A percentile compares a stretch with the other conserved stretches of the same genome.
phyloP scores from a whole-genome alignment of 2,797 vertebrate genomes.

The Sebastes hubbsi region DNA sequence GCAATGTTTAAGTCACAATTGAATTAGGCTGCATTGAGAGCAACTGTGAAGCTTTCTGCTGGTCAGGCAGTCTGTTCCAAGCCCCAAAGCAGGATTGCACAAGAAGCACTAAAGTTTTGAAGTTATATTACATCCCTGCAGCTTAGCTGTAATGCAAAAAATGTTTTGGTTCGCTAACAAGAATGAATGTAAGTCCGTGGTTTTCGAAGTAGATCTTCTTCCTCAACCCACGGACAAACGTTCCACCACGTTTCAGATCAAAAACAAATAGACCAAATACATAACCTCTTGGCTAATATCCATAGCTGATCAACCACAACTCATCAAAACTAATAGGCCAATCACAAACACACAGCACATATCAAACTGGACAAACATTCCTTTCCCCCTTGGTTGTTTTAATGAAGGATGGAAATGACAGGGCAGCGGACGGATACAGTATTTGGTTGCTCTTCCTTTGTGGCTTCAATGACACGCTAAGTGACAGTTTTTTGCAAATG shows the following conservation, averaged over 20 bases:
- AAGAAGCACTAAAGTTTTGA: background rate
- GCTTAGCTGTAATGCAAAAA: background rate
- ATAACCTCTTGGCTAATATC: background rate
- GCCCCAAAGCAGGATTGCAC: background rate
- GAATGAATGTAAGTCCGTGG: background rate
- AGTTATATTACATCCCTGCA: background rate
- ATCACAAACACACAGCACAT: background rate
- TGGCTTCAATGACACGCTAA: background rate
- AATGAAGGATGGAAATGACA: background rate
- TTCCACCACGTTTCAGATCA: background rate
- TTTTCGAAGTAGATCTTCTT: background rate
- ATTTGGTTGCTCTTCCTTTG: background rate
- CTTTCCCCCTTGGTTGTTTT: background rate
- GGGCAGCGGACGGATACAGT: background rate
- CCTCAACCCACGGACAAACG: background rate
- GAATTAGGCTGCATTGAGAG: background rate
- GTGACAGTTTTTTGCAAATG: background rate
- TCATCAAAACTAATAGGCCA: background rate
- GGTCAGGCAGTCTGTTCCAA: background rate
- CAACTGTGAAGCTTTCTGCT: background rate
- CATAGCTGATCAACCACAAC: background rate
- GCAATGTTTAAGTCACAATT: constrained; percentile 17
- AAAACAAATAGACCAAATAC: background rate
- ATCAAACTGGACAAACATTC: background rate
- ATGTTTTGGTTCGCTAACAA: background rate